A percentile compares a stretch with the other conserved stretches of the same genome.
phyloP scores from a whole-genome alignment of 2,888 invertebrate species.

The Lydus trimaculatus region DNA sequence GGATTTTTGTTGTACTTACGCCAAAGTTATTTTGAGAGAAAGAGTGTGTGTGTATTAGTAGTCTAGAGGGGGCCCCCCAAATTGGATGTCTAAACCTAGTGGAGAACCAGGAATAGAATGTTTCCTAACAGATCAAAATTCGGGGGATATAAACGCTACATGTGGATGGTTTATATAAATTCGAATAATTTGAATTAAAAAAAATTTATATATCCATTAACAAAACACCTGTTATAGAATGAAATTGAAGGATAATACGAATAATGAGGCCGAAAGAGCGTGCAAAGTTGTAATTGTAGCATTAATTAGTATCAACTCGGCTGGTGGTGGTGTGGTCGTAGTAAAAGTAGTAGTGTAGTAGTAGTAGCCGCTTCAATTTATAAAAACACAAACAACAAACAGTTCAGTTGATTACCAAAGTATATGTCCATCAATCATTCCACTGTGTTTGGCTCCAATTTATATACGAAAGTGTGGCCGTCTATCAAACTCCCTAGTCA shows the following conservation, averaged over 20 bases:
- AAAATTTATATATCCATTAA: too few relatives aligned
- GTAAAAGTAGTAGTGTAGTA: neutral
- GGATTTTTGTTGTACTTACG: neutral
- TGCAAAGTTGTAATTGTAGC: too few relatives aligned
- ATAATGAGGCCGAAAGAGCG: too few relatives aligned
- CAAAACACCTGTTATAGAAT: too few relatives aligned
- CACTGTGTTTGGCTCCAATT: slow-evolving; percentile 26
- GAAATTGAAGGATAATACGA: too few relatives aligned
- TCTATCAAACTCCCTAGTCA: neutral
- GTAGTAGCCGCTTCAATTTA: neutral
- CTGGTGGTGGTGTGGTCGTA: slow-evolving; percentile 13
- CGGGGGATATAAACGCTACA: too few relatives aligned
- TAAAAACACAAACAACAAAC: slow-evolving; percentile 20
- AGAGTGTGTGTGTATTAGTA: neutral
- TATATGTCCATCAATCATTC: slow-evolving; percentile 48
- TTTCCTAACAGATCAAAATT: neutral
- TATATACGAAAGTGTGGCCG: slow-evolving; percentile 5
- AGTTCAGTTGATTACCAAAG: slow-evolving; percentile 36
- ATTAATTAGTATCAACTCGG: slow-evolving; percentile 40
- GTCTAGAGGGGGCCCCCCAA: neutral
- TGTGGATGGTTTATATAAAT: too few relatives aligned
- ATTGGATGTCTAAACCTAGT: neutral
- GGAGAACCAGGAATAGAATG: neutral
- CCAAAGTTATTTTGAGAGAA: neutral
- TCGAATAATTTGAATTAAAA: too few relatives aligned